Base-by-base conservation (phyloP, 2,797 vertebrate species). In the Rhynchotus rufescens region DNA sequence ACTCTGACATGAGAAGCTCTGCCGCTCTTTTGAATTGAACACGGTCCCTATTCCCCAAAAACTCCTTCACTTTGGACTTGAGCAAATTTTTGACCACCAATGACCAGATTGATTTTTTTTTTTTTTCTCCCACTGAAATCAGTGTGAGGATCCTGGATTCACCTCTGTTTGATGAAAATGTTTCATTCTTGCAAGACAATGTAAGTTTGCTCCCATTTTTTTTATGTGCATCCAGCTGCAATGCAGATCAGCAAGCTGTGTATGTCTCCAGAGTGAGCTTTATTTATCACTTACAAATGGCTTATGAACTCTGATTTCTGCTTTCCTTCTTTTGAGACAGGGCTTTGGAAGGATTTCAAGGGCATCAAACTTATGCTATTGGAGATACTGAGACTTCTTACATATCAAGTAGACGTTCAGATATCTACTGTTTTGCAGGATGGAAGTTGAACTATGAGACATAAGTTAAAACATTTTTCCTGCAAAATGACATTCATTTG, bases 141-240 rank as follows among this genome's bases (percentile, higher is more conserved):
- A 15, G 40, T 71, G 23, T 34, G 42, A 19, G 15, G n/a, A 69
- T 49, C 26, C 10, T 42, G 38, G 9, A 32, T 71, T 32, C 47
- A 8, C 13, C 22, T 38, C 1, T 5, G 3, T 8, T 1, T 9
- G 28, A 32, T 14, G 47, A 76, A 28, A 34, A 12, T 4, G 19
- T 15, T 61, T 80, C 34, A 13, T 9, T 28, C 44, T 67, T 54
- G 17, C 15, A 73, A 65, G 67, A 4, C 28, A 2, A 59, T 5
- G 5, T 3, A 7, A 0, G 1, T 5, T 6, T 22, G 32, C 26
- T n/a, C 38, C 30, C 51, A 2, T 4, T 42, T 64, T 32, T 54
- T 5, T 60, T 32, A 59, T 4, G 17, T 64, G 36, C 22, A 14
- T 76, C 52, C 67, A 73, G 26, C 77, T 34, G 36, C 11, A 7